Base-by-base conservation (phyloP, 2,888 invertebrate genomes). In the Atrina japonica region DNA sequence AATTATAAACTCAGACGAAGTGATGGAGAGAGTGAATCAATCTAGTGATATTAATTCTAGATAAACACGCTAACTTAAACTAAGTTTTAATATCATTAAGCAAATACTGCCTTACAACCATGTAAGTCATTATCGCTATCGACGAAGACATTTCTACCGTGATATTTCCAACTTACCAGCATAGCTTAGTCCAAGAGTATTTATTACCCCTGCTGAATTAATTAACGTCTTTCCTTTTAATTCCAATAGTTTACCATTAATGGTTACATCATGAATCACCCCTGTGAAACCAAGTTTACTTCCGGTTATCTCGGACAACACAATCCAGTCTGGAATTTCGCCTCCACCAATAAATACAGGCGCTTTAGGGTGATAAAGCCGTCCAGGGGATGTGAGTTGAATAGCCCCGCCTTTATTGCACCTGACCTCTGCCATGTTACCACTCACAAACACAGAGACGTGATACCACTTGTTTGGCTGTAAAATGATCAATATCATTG, bases 381-480 rank as follows among this genome's bases (percentile, higher is more conserved):
- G 27, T 1, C 74, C 70, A 14, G 41, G 23, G 9, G 73, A 68
- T 18, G 66, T 63, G 3, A 78, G 23, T 55, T 74, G 72, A 21
- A 70, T 45, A 2, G 76, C 63, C n/a, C 43, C 35, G 0, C 66
- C 73, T n/a, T 71, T 58, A 45, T 80, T 72, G 23, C 76, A 18
- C 16, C 78, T 55, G 14, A 81, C 29, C 43, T 69, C 72, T 14
- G 59, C 65, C 43, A 63, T 61, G 21, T 27, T 58, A 5, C 59
- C 68, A 27, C 65, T 56, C 11, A 78, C 75, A 3, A 59, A 14
- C 9, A 78, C 60, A 1, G 71, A 30, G 7, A 78, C 23, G 40
- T 73, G 73, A 47, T 78, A 76, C 81, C 81, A 81, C 40, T 61
- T 41, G 14, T 68, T 53, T 1, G 70, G 9, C 81, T 80, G 71